These are phyloP conservation scores for Pseudomugil tenellus DNA, from an alignment of 2,797 vertebrate species.

Conservation along the genomic window DNA sequence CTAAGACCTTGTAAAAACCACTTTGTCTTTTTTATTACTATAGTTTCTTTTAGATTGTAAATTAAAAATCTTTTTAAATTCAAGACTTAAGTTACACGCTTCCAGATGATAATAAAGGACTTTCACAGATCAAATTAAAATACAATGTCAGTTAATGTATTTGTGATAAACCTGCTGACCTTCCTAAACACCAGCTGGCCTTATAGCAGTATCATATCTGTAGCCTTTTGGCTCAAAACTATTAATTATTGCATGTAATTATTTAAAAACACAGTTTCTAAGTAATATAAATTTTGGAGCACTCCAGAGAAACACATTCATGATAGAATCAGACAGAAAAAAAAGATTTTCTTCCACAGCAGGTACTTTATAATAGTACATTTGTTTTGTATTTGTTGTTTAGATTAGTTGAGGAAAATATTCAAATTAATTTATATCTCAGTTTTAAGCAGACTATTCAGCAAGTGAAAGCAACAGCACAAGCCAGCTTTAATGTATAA, in stretches of 20 bases:
- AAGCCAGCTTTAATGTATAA: conserved; percentile 44
- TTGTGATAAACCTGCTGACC: neutral
- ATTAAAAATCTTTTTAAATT: neutral
- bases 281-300: neutral
- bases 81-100: neutral
- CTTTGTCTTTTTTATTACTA: neutral
- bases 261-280: neutral
- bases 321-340: neutral
- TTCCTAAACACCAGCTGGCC: neutral
- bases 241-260: conserved; percentile 2
- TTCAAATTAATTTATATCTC: neutral
- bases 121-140: neutral
- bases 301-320: neutral
- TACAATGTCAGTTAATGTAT: neutral
- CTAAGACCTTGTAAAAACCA: neutral
- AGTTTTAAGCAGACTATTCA: conserved; percentile 13
- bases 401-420: neutral
- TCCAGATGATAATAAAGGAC: neutral
- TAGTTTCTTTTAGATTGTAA: neutral
- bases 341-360: neutral
- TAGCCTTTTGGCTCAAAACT: neutral
- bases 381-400: neutral
- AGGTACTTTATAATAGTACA: neutral
- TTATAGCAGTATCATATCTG: neutral
- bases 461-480: conserved; percentile 19